Percentiles rank a stretch among this genome's conserved stretches.
phyloP scores from a whole-genome alignment of 2,888 invertebrate species.

The Heliconius charithonia region DNA sequence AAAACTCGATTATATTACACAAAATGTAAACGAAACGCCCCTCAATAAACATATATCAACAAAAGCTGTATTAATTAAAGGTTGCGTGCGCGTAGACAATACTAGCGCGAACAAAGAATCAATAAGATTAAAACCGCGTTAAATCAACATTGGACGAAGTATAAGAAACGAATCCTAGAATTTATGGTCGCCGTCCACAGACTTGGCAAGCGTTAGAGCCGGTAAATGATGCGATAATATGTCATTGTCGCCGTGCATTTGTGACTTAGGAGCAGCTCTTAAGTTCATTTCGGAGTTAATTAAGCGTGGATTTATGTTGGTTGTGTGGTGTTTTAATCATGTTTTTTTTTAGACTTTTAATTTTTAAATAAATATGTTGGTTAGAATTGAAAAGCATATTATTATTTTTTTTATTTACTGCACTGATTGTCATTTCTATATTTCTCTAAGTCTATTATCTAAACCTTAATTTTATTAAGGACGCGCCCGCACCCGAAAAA shows the following conservation, averaged over 20 bases:
- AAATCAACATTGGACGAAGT: slow-evolving; percentile 83
- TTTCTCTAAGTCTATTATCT: slow-evolving; percentile 60
- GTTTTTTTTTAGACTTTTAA: neutral
- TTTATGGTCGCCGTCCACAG: slow-evolving; percentile 74
- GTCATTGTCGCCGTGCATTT: slow-evolving; percentile 62
- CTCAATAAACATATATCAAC: slow-evolving; percentile 62
- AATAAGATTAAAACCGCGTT: slow-evolving; percentile 83
- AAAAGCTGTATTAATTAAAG: slow-evolving; percentile 78
- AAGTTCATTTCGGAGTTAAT: slow-evolving; percentile 44
- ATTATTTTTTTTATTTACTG: neutral
- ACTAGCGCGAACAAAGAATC: slow-evolving; percentile 78
- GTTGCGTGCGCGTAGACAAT: slow-evolving; percentile 78
- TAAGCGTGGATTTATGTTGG: slow-evolving; percentile 42
- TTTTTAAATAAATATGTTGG: neutral
- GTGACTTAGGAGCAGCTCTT: slow-evolving; percentile 48
- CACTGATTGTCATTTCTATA: slow-evolving; percentile 53
- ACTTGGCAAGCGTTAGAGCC: slow-evolving; percentile 63
- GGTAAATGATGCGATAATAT: slow-evolving; percentile 65
- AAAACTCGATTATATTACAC: slow-evolving; percentile 23
- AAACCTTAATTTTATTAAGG: slow-evolving; percentile 83
- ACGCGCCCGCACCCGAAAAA: slow-evolving; percentile 82
- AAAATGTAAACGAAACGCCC: slow-evolving; percentile 34
- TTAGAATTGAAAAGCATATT: neutral
- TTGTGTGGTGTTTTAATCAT: slow-evolving; percentile 26
- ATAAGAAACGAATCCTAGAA: slow-evolving; percentile 81